A percentile compares a stretch with the other conserved stretches of the same genome.
These are phyloP conservation scores for Kryptopterus vitreolus DNA, from an alignment of 2,797 vertebrate genomes.

Conservation along the genomic window DNA sequence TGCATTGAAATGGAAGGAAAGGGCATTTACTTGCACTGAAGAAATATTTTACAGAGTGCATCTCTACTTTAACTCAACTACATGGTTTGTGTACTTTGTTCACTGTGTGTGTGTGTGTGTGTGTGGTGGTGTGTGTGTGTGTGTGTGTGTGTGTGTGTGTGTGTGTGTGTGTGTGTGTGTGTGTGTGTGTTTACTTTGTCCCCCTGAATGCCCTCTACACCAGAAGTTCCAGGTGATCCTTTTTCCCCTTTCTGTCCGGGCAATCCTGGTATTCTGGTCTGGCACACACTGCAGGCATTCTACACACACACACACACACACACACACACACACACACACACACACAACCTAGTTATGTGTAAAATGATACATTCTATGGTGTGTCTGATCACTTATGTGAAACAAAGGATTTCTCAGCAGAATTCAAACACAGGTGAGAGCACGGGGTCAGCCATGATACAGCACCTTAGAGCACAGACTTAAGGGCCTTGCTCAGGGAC, in stretches of 20 bases:
- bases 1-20: too few relatives aligned
- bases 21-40: too few relatives aligned
- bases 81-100: too few relatives aligned
- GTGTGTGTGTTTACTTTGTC: conserved; percentile 66
- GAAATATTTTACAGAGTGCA: too few relatives aligned
- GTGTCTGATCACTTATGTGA: background rate
- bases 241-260: conserved; percentile 81
- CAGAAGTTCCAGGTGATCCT: conserved; percentile 68
- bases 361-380: background rate
- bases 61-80: too few relatives aligned
- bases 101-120: too few relatives aligned
- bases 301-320: conserved; percentile 55
- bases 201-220: conserved; percentile 65
- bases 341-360: background rate
- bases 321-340: conserved; percentile 17
- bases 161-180: background rate
- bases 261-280: conserved; percentile 74
- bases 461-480: too few relatives aligned
- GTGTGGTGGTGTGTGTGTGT: too few relatives aligned
- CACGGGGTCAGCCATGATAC: too few relatives aligned
- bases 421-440: too few relatives aligned
- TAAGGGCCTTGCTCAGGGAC: too few relatives aligned
- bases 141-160: background rate
- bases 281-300: conserved; percentile 85
- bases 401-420: background rate